Conservation (phyloP, 2,113 vertebrate species). For the Eulemur rufifrons region DNA sequence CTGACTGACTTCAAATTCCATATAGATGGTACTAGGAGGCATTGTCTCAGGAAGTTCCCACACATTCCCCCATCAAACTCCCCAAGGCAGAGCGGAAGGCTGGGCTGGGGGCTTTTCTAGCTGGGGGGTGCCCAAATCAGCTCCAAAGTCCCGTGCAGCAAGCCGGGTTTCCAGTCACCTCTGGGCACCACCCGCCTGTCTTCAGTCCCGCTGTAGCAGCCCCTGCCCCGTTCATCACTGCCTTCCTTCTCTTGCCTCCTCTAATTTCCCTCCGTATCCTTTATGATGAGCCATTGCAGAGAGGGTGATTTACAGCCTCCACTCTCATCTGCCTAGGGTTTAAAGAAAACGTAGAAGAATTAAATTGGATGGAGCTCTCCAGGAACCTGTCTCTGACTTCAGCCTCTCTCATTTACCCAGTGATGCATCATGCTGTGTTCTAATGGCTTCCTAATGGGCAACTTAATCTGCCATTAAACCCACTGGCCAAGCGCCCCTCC, state of each 20-base stretch:
- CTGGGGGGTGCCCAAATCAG: background rate
- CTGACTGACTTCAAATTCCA: background rate
- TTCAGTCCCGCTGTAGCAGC: slow-evolving; percentile 3
- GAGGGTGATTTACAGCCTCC: slow-evolving; percentile 81
- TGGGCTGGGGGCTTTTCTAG: too few relatives aligned
- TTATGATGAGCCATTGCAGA: slow-evolving; percentile 71
- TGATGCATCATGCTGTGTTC: slow-evolving; percentile 79
- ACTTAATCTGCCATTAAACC: slow-evolving; percentile 83
- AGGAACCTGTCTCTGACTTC: slow-evolving; percentile 80
- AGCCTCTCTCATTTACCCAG: slow-evolving; percentile 76
- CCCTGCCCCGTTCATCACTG: slow-evolving; percentile 23
- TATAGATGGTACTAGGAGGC: background rate
- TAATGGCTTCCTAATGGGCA: slow-evolving; percentile 81
- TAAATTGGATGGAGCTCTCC: slow-evolving; percentile 72
- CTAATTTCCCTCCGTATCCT: slow-evolving; percentile 64
- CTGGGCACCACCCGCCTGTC: background rate
- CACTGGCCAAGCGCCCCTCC: slow-evolving; percentile 67
- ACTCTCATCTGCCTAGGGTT: slow-evolving; percentile 77
- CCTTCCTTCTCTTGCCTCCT: slow-evolving; percentile 56
- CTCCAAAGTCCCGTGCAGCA: background rate
- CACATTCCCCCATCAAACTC: accelerated
- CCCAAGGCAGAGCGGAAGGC: background rate
- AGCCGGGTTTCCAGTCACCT: background rate
- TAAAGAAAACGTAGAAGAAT: slow-evolving; percentile 66
- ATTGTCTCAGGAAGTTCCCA: background rate